phyloP scores from a whole-genome alignment of 2,797 vertebrate genomes.

The Diplodus puntazzo region DNA sequence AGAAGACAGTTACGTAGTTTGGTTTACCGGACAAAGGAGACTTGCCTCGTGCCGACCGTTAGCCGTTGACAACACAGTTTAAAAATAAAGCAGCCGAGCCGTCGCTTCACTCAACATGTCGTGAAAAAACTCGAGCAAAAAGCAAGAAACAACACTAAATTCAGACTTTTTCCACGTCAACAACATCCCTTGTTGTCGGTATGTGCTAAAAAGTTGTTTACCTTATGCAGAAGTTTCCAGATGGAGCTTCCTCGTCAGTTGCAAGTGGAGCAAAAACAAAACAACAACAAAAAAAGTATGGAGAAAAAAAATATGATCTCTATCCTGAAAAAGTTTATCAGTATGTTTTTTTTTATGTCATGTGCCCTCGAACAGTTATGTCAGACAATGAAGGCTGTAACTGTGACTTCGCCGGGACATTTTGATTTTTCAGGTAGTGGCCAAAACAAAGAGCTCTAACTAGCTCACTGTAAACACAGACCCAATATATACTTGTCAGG shows the following conservation, averaged over 20 bases:
- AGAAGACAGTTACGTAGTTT: background rate
- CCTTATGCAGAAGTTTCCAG: conserved; percentile 62
- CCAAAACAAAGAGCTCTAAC: conserved; percentile 79
- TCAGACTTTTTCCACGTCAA: background rate
- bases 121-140: background rate
- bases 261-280: conserved; percentile 11
- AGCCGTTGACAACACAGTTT: conserved; percentile 12
- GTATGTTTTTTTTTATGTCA: conserved; percentile 12
- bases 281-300: conserved; percentile 29
- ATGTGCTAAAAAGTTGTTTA: conserved; percentile 48
- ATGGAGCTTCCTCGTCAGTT: conserved; percentile 50
- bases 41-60: conserved; percentile 53
- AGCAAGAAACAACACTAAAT: background rate
- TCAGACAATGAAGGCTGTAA: conserved; percentile 20
- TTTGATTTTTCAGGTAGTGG: conserved; percentile 38
- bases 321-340: conserved; percentile 20
- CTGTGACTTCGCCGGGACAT: conserved; percentile 64
- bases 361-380: conserved; percentile 26
- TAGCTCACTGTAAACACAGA: conserved; percentile 76
- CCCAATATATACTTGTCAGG: conserved; percentile 75
- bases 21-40: conserved; percentile 60
- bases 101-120: background rate
- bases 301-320: background rate
- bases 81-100: background rate
- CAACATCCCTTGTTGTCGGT: background rate